Conservation (phyloP, 1,140 invertebrate species). For the Hetaerina americana region DNA sequence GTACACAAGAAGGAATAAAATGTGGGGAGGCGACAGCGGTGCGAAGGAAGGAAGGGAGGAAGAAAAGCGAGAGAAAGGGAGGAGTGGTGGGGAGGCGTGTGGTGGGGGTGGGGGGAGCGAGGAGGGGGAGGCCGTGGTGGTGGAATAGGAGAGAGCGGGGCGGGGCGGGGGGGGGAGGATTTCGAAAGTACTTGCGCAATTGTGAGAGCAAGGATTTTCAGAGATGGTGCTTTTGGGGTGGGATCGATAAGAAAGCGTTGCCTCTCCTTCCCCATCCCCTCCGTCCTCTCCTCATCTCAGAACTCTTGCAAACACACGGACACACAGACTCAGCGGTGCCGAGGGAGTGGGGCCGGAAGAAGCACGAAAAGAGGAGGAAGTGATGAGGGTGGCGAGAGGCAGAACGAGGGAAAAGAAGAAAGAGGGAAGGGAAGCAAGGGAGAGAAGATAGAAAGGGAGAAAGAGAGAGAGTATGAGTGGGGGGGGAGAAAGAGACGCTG, state of each 20-base stretch:
- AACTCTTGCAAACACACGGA: no score
- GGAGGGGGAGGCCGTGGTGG: not conserved
- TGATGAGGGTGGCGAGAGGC: no score
- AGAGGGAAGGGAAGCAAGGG: not conserved
- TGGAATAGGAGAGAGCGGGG: not conserved
- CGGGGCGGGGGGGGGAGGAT: not conserved
- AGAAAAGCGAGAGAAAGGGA: not conserved
- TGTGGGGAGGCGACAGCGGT: no score
- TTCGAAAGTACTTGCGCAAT: not conserved
- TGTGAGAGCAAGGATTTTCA: not conserved
- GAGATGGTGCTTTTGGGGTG: not conserved
- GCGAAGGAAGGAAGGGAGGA: not conserved
- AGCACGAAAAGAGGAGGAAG: not conserved
- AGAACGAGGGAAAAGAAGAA: not conserved
- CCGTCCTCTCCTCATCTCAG: no score
- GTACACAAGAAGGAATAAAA: no score
- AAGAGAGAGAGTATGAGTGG: no score
- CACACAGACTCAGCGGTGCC: no score
- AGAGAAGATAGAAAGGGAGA: not conserved
- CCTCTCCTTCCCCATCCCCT: no score
- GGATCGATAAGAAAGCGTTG: not conserved
- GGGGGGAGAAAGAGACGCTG: no score
- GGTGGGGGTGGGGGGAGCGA: not conserved
- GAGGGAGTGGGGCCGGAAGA: no score
- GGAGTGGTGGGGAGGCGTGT: not conserved